A percentile compares a stretch with the other conserved stretches of the same genome.
These are phyloP conservation scores for Lithophane ornitopus DNA, from an alignment of 2,888 invertebrate species.

Conservation along the genomic window DNA sequence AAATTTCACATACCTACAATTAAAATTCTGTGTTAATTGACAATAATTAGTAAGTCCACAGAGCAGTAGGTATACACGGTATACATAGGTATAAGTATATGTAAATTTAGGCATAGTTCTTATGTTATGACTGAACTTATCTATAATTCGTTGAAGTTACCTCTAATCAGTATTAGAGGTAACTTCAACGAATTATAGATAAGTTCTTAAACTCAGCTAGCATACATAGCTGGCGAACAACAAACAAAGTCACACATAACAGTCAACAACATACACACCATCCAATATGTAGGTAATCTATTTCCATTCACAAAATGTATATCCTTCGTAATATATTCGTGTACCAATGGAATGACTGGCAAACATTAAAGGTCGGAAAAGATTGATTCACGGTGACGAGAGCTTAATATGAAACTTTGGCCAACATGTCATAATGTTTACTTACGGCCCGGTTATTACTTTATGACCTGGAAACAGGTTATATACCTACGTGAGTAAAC, in stretches of 20 bases:
- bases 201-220: not conserved
- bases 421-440: slow-evolving; percentile 48
- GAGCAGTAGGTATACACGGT: not conserved
- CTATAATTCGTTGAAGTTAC: not conserved
- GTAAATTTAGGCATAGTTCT: too few relatives aligned
- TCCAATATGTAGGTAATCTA: not conserved
- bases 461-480: slow-evolving; percentile 46
- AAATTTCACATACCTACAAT: not conserved
- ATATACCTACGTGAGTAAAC: slow-evolving; percentile 29
- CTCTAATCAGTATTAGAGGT: too few relatives aligned
- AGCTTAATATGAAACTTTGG: slow-evolving; percentile 45
- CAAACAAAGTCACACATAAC: not conserved
- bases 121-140: not conserved
- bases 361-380: slow-evolving; percentile 40
- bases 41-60: not conserved
- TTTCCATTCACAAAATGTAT: slow-evolving; percentile 23
- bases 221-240: not conserved
- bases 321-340: slow-evolving; percentile 20
- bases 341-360: slow-evolving; percentile 23
- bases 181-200: too few relatives aligned
- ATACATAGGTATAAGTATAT: too few relatives aligned
- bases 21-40: not conserved
- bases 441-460: slow-evolving; percentile 46
- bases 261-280: not conserved
- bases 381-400: slow-evolving; percentile 55